Conservation (phyloP, 2,888 invertebrate genomes). For the Meta bourneti region DNA sequence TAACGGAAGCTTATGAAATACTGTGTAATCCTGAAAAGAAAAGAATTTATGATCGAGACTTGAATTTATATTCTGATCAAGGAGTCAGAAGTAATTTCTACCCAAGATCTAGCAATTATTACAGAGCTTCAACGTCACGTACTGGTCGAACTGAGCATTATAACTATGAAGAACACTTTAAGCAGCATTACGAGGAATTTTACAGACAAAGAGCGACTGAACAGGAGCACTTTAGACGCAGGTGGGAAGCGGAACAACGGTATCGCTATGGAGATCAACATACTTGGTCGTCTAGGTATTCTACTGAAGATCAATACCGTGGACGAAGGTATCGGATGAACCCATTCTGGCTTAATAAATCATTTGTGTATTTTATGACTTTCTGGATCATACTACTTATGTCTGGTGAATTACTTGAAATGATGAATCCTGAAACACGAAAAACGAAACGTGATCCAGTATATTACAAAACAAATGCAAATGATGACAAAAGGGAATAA, state of each 20-base stretch:
- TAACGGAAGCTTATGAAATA: constrained; percentile 92
- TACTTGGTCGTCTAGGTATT: neutral
- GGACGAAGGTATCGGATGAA: too few relatives aligned
- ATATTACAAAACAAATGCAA: neutral
- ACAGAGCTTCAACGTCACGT: neutral
- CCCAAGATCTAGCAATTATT: neutral
- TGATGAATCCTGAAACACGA: neutral
- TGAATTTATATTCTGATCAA: neutral
- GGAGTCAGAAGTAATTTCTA: neutral
- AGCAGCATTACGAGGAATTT: constrained; percentile 60
- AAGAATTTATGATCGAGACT: constrained; percentile 86
- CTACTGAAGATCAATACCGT: neutral
- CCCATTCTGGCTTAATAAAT: neutral
- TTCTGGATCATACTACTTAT: constrained; percentile 20
- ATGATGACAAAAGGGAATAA: neutral
- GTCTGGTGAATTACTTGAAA: neutral
- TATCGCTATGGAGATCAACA: constrained; percentile 14
- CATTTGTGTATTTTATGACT: neutral
- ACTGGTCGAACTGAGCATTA: constrained; percentile 51
- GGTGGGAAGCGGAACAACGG: constrained; percentile 50
- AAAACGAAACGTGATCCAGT: neutral
- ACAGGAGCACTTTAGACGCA: constrained; percentile 52
- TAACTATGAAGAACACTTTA: constrained; percentile 65
- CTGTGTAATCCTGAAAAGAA: constrained; percentile 87
- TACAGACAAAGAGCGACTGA: constrained; percentile 35